phyloP scores from a whole-genome alignment of 1,140 invertebrate species.

The Steinernema feltiae region DNA sequence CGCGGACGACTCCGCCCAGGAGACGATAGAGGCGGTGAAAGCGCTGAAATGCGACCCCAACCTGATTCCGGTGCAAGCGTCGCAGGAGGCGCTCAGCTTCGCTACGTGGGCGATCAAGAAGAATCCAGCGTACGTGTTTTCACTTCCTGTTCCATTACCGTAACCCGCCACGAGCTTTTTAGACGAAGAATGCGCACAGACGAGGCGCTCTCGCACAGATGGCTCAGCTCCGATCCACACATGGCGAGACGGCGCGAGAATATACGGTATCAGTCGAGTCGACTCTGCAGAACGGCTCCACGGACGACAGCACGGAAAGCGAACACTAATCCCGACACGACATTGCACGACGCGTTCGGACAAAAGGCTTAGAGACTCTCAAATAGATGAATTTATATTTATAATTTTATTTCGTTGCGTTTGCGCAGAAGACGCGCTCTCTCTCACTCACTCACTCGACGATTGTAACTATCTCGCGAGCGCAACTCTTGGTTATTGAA shows the following conservation, averaged over 20 bases:
- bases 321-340: neutral
- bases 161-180: too few species aligned
- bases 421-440: neutral
- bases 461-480: neutral
- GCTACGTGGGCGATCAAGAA: constrained; percentile 89
- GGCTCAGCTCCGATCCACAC: constrained; percentile 80
- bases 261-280: constrained; percentile 61
- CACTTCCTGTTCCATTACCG: too few species aligned
- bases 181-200: constrained; percentile 86
- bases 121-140: constrained; percentile 41
- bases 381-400: constrained; percentile 2
- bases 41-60: constrained; percentile 90
- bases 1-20: constrained; percentile 66
- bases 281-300: constrained; percentile 52
- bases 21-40: constrained; percentile 81
- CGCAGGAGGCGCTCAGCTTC: constrained; percentile 85
- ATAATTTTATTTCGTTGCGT: constrained; percentile 10
- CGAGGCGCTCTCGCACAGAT: constrained; percentile 88
- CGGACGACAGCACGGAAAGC: constrained; percentile 24
- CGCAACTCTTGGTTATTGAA: neutral
- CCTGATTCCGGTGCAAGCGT: constrained; percentile 84
- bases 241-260: constrained; percentile 85
- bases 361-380: neutral
- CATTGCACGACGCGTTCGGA: neutral
- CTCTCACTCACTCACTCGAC: constrained; percentile 9